These are phyloP conservation scores for Rhynchopsitta pachyrhyncha DNA, from an alignment of 2,113 vertebrate species.

Conservation along the genomic window DNA sequence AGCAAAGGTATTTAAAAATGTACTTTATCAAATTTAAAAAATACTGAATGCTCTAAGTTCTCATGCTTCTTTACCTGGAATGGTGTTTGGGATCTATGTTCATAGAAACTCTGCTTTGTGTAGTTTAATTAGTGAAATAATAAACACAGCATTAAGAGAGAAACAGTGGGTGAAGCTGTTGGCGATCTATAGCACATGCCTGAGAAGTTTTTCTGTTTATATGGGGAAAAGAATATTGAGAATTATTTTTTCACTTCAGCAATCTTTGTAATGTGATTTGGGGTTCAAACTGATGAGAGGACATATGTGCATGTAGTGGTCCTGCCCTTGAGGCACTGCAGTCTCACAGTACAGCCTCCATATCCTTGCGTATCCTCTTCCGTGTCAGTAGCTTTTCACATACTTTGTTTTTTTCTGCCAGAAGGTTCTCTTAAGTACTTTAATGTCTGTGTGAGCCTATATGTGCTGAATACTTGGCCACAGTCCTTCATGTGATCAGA, in stretches of 20 bases:
- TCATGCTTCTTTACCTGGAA: background rate
- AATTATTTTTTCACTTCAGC: background rate
- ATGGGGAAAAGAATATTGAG: background rate
- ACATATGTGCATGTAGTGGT: fast-evolving
- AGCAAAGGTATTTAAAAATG: conserved; percentile 84
- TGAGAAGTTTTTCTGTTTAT: background rate
- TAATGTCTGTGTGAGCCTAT: background rate
- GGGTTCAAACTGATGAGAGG: background rate
- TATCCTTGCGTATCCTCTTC: background rate
- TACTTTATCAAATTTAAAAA: background rate
- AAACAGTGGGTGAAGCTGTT: background rate
- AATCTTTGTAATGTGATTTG: background rate
- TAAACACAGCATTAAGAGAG: background rate
- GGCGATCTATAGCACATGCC: background rate
- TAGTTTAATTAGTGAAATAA: background rate
- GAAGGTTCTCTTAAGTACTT: background rate
- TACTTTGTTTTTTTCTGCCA: background rate
- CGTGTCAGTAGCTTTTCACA: background rate
- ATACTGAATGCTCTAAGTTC: background rate
- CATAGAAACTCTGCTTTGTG: background rate
- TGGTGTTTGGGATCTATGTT: background rate
- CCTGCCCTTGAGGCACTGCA: background rate
- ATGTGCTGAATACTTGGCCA: background rate
- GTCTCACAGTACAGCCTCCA: background rate
- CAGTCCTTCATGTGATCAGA: background rate